Conservation (phyloP, 2,113 vertebrate species). For the Trematomus loennbergii region DNA sequence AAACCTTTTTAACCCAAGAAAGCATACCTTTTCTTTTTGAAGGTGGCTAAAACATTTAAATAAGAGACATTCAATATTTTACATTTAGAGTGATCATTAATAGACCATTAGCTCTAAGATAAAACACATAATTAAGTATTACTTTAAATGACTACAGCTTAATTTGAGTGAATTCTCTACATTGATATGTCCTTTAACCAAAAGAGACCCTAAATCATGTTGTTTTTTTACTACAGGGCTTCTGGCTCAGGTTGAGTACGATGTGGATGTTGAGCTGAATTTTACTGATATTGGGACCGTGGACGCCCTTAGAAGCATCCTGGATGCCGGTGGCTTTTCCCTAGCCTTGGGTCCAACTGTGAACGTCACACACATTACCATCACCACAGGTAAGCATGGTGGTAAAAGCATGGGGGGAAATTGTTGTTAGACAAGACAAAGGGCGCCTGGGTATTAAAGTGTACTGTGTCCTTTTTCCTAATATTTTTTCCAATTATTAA, state of each 20-base stretch:
- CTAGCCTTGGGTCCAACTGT: conserved; percentile 24
- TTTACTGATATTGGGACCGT: conserved; percentile 44
- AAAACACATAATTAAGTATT: background rate
- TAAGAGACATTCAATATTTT: too few relatives aligned
- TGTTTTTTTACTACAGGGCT: conserved; percentile 16
- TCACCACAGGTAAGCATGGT: conserved; percentile 65
- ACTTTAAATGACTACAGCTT: background rate
- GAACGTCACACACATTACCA: conserved; percentile 56
- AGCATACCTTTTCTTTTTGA: background rate
- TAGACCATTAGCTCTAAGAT: background rate
- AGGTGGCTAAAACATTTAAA: too few relatives aligned
- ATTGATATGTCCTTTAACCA: background rate
- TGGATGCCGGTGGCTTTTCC: conserved; percentile 20
- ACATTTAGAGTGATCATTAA: background rate
- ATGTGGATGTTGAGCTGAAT: conserved; percentile 64
- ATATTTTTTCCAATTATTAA: too few relatives aligned
- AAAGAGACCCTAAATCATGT: background rate
- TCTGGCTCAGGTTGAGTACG: conserved; percentile 23
- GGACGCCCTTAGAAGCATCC: conserved; percentile 30
- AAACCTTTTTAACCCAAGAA: too few relatives aligned
- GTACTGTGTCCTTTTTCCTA: too few relatives aligned
- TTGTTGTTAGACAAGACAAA: background rate
- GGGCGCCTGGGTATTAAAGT: background rate
- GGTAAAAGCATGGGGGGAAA: too few relatives aligned
- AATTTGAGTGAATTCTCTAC: background rate